Evolutionary conservation across 1,140 invertebrate species (phyloP).

Genomic region (Diuraphis noxia): DNA sequence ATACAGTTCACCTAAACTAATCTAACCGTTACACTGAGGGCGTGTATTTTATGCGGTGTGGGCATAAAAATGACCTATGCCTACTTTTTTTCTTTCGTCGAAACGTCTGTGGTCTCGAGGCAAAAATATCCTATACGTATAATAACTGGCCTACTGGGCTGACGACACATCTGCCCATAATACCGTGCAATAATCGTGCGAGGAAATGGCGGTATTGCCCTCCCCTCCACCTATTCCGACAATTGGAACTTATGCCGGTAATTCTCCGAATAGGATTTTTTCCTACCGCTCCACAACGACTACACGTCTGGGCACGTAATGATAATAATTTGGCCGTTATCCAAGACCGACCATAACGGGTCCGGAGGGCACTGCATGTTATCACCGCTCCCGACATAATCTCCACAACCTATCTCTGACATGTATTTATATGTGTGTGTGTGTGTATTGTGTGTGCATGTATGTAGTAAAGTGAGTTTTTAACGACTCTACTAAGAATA

Average conservation of each 20-base stretch:
- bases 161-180: background rate
- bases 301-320: background rate
- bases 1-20: background rate
- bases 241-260: background rate
- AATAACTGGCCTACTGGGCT: background rate
- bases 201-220: background rate
- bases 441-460: background rate
- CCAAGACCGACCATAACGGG: background rate
- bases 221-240: background rate
- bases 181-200: background rate
- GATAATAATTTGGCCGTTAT: constrained; percentile 23
- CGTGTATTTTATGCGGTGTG: background rate
- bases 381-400: background rate
- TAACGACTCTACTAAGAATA: constrained; percentile 2
- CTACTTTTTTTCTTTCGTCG: background rate
- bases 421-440: no score
- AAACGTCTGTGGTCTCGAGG: background rate
- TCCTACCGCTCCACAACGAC: no score
- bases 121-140: background rate
- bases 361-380: background rate
- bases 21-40: no score
- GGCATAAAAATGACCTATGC: background rate
- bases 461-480: background rate
- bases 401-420: background rate
- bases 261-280: constrained; percentile 23